phyloP scores from a whole-genome alignment of 2,888 invertebrate species.

The Euplagia quadripunctaria region DNA sequence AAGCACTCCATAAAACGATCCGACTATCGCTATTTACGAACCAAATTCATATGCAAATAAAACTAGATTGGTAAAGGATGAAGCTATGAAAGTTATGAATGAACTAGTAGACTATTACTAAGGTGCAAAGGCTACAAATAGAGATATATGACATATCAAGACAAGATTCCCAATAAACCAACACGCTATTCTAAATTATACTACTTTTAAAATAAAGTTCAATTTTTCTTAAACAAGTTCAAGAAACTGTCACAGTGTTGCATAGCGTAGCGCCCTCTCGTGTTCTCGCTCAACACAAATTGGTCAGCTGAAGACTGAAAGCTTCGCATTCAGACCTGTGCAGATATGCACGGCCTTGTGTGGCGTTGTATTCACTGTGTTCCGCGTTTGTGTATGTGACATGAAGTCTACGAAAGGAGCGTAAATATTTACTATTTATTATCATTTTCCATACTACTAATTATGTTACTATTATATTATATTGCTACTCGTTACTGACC shows the following conservation, averaged over 20 bases:
- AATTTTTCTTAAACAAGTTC: neutral
- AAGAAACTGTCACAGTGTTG: slow-evolving; percentile 12
- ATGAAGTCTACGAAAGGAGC: too few species aligned
- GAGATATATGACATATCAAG: neutral
- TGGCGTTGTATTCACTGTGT: slow-evolving; percentile 13
- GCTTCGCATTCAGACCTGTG: slow-evolving; percentile 54
- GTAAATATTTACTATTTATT: neutral
- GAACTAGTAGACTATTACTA: slow-evolving; percentile 3
- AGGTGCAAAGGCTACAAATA: neutral
- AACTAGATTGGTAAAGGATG: neutral
- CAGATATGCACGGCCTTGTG: slow-evolving; percentile 15
- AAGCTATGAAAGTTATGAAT: slow-evolving; percentile 23
- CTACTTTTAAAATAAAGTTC: neutral
- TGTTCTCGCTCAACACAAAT: slow-evolving; percentile 54
- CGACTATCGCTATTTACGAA: neutral
- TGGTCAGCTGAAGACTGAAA: slow-evolving; percentile 68
- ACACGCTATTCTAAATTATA: neutral
- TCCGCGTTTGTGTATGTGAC: neutral
- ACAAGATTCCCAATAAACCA: neutral
- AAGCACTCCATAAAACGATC: neutral
- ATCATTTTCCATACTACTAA: neutral
- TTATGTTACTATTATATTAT: neutral
- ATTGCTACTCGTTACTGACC: neutral
- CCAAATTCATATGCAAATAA: slow-evolving; percentile 20
- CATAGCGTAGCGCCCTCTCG: slow-evolving; percentile 65